Base-by-base conservation (phyloP, 2,888 invertebrate species). In the Ophion obscuratus region DNA sequence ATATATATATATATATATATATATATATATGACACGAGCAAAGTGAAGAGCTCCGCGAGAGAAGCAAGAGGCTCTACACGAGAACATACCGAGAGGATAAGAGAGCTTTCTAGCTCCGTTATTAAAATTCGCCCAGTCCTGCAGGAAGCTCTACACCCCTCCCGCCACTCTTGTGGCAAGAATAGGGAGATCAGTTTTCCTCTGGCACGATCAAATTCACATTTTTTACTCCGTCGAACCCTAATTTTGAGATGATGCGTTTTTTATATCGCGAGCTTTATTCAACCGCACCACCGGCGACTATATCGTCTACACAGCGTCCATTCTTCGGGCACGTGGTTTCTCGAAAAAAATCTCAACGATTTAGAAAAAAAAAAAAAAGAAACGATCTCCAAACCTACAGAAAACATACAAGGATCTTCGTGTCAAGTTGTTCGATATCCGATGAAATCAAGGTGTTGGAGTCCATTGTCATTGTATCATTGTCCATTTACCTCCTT, bases 91-190 rank as follows among this genome's bases (percentile, higher is more conserved):
- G 44, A 75, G 80, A 75, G 80, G 84, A 81, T 79, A 80, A 85
- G 85, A 80, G 81, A 70, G 81, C 81, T 80, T 86, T 83, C 86
- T 70, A 74, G 81, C 59, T 31, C 81, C 75, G 86, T 86, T 86
- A 86, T 86, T 86, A 86, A 86, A 86, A 86, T 86, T 86, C 70
- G 73, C 74, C 74, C 86, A 57, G 83, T 67, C 71, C 76, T 66
- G 62, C 79, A 64, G 14, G 59, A 75, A 71, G 62, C 80, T 78
- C 47, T 44, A 11, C 67, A 44, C 24, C 31, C 27, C 81, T 80
- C 80, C 67, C 67, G 14, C 79, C 27, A 76, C 73, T 67, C 85
- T 80, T 61, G 80, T 80, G 76, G 75, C 80, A 80, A 76, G 80
- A 85, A 68, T 17, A n/a, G 53, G 74, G 14, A 71, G 31, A 71